Evolutionary conservation across 2,888 invertebrate species (phyloP).

Genomic region (Amaurobius ferox): DNA sequence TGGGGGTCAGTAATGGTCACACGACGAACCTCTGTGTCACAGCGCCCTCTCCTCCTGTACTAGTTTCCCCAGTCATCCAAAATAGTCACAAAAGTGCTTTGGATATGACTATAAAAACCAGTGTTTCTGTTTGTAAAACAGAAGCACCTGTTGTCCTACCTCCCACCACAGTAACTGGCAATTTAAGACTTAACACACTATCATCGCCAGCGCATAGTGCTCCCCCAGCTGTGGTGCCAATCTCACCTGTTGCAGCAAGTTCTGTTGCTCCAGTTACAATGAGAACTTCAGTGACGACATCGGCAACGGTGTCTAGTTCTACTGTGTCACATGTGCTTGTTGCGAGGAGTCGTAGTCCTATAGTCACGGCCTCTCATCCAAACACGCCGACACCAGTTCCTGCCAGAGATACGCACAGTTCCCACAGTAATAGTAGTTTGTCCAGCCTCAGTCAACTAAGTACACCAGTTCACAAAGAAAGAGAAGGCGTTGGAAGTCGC

Average conservation of each 20-base stretch:
- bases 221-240: conserved; percentile 19
- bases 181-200: conserved; percentile 42
- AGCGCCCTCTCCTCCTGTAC: conserved; percentile 30
- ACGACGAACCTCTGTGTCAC: conserved; percentile 32
- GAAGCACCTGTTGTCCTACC: conserved; percentile 49
- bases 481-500: conserved; percentile 44
- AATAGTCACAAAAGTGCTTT: conserved; percentile 54
- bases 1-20: conserved; percentile 50
- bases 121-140: conserved; percentile 35
- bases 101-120: conserved; percentile 59
- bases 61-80: conserved; percentile 25
- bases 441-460: conserved; percentile 74
- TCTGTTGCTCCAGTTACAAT: not conserved
- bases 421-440: conserved; percentile 72
- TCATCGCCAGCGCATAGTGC: conserved; percentile 36
- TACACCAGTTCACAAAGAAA: conserved; percentile 55
- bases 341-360: conserved; percentile 43
- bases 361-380: conserved; percentile 48
- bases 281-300: conserved; percentile 30
- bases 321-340: conserved; percentile 14
- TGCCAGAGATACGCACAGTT: conserved; percentile 66
- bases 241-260: conserved; percentile 25
- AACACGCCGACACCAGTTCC: conserved; percentile 65
- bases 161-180: conserved; percentile 24
- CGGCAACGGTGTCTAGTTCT: conserved; percentile 19